Evolutionary conservation across 1,140 invertebrate species (phyloP).

Genomic region (Sarcophaga bullata): DNA sequence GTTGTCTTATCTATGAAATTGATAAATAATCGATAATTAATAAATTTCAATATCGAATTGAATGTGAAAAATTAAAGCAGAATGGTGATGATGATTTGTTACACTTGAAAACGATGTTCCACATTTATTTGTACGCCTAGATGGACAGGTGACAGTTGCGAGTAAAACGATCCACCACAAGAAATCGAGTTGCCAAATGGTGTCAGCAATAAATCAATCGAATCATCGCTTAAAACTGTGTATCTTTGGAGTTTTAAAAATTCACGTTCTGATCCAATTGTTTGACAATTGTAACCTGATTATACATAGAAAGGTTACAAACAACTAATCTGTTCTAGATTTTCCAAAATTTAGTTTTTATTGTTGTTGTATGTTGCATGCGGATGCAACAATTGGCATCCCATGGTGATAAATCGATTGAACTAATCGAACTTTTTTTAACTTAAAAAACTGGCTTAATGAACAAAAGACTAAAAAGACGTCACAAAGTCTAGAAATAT

Average conservation of each 20-base stretch:
- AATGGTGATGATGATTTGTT: neutral
- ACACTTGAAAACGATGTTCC: neutral
- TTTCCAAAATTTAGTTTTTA: neutral
- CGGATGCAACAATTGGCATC: neutral
- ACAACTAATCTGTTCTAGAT: neutral
- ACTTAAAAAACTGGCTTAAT: neutral
- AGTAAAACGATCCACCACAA: neutral
- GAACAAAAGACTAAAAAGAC: conserved; percentile 46
- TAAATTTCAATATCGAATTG: neutral
- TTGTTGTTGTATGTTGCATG: conserved; percentile 5
- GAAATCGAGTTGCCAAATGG: neutral
- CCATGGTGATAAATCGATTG: conserved; percentile 31
- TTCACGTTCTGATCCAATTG: conserved; percentile 16
- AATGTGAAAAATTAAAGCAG: neutral
- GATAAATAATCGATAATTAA: neutral
- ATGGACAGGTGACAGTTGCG: neutral
- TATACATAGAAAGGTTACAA: conserved; percentile 26
- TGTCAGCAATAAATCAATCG: conserved; percentile 1
- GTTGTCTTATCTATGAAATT: neutral
- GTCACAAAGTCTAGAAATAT: conserved; percentile 61
- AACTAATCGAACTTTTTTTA: neutral
- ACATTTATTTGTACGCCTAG: neutral
- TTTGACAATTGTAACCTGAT: neutral
- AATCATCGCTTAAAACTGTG: too few relatives aligned
- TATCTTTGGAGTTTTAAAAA: too few relatives aligned